Conservation (phyloP, 2,113 vertebrate genomes). For the Ranitomeya variabilis region DNA sequence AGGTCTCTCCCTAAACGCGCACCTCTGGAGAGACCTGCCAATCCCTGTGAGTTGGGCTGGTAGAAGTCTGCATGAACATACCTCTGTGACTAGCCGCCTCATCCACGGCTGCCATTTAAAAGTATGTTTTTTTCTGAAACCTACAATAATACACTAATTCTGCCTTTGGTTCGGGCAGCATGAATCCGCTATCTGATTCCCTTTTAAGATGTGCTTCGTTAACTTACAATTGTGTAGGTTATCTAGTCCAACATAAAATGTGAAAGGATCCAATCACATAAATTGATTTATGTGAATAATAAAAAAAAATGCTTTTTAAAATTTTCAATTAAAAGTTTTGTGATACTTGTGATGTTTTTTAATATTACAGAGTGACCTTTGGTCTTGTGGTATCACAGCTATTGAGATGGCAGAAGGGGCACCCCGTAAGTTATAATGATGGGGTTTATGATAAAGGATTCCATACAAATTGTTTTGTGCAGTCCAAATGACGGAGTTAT, state of each 20-base stretch:
- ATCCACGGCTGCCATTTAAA: too few relatives aligned
- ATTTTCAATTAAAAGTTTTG: too few relatives aligned
- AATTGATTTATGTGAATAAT: neutral
- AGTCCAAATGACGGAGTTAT: neutral
- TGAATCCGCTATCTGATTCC: too few relatives aligned
- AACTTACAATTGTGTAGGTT: neutral
- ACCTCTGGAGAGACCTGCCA: too few relatives aligned
- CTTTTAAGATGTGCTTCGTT: neutral
- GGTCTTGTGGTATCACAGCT: constrained; percentile 97
- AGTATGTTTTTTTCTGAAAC: too few relatives aligned
- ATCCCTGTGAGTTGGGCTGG: too few relatives aligned
- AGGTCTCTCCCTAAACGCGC: too few relatives aligned
- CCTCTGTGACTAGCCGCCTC: too few relatives aligned
- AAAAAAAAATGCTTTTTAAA: neutral
- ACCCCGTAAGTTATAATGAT: constrained; percentile 84
- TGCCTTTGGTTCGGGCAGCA: too few relatives aligned
- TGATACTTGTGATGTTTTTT: too few relatives aligned
- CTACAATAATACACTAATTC: too few relatives aligned
- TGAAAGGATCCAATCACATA: neutral
- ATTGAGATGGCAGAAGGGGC: constrained; percentile 99
- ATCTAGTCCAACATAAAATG: neutral
- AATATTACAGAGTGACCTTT: constrained; percentile 90
- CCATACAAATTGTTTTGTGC: neutral
- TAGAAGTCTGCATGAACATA: too few relatives aligned
- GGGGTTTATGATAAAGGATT: neutral